Evolutionary conservation across 2,888 invertebrate genomes (phyloP), one percentile per base, ranked within the genome.

Genomic region (Agonopterix arenella): DNA sequence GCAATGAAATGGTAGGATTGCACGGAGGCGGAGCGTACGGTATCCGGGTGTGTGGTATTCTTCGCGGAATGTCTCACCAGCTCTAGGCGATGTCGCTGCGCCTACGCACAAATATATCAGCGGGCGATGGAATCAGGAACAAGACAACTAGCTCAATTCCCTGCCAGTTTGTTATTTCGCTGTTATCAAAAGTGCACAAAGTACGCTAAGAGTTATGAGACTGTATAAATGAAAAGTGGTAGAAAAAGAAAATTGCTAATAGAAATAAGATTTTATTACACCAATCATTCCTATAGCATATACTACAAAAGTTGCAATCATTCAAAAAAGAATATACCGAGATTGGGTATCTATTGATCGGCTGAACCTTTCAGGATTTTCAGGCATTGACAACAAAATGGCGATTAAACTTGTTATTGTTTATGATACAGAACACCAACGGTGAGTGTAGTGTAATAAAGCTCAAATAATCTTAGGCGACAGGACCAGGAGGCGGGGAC

Each of bases 31-130:
- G 59, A 47, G 18, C 60, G 55, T 53, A 58, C 57, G 51, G 56
- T 48, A 49, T 55, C 53, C 55, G 49, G 51, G 60, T 58, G 60
- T 55, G 59, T 55, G 60, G 63, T 59, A 64, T 67, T 61, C 50
- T 56, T 50, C 58, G 60, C 55, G 66, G 66, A 69, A 70, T 74
- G 65, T 66, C 59, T 64, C 61, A 53, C 54, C 50, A 53, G 36
- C 46, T 45, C 46, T 43, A 45, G 50, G 53, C 53, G 53, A 55
- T 45, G 50, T 50, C 38, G 44, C 48, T 46, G 49, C 64, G 46
- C 66, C 61, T 62, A 66, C 62, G 55, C 57, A 36, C 48, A 45
- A 50, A 43, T 43, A 57, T 52, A 54, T 61, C 64, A 60, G 46
- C 52, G 18, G 18, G 53, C 47, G 50, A 51, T 51, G 66, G 58